Base-by-base conservation (phyloP, 2,797 vertebrate genomes). In the Anas acuta region DNA sequence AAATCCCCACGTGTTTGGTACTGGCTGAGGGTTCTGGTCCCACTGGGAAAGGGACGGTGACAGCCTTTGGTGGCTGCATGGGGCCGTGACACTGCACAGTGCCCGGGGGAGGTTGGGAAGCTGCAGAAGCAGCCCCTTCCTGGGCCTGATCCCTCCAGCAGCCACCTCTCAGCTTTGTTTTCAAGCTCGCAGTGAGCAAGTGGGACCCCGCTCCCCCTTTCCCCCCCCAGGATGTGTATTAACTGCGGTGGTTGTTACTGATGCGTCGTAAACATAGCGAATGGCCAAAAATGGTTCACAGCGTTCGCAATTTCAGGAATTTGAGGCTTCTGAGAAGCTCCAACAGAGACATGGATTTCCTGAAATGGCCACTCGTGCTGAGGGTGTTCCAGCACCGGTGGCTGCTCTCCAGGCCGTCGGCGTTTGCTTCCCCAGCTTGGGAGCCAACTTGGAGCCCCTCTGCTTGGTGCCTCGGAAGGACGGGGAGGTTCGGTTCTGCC, bases 201-300 rank as follows among this genome's bases (percentile, higher is more conserved):
- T 32, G 26, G 0, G 1, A 49, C 32, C 18, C 43, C 4, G 9
- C 43, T 19, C 43, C 43, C 43, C 43, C 43, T 47, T 20, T 79
- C 69, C 23, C 47, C 22, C 49, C 49, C 49, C 22, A 25, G 35
- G 53, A 19, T 23, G 49, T 57, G n/a, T 35, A 33, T 19, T 67
- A 19, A 22, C 4, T 13, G 4, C 0, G 0, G 53, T 22, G 26
- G 22, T 4, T 76, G 53, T 19, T 64, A 8, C 35, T 66, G 20
- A n/a, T 75, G 7, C 13, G 4, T 33, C 53, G 6, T 3, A 16
- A 74, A 21, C 43, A n/a, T 43, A 0, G 0, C 66, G n/a, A 67
- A 37, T 6, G 14, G 60, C 64, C 53, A 43, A 3, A 79, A 70
- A 25, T 14, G 23, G 37, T 39, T 90, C 53, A 20, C 39, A 2